Evolutionary conservation across 1,140 invertebrate genomes (phyloP).

Genomic region (Centruroides sculpturatus): DNA sequence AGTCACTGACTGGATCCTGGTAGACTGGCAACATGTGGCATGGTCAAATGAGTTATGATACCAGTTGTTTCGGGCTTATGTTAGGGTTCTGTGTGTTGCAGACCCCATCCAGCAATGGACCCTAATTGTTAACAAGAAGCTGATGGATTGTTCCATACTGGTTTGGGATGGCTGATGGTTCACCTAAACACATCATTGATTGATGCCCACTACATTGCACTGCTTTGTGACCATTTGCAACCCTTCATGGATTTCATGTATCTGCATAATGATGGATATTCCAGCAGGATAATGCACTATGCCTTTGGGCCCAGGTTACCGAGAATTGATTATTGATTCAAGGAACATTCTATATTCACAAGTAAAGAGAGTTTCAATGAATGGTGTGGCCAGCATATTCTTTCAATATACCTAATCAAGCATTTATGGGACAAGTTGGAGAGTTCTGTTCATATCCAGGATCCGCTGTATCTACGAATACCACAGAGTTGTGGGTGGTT

Average conservation of each 20-base stretch:
- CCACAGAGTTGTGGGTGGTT: too few relatives aligned
- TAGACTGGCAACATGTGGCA: too few relatives aligned
- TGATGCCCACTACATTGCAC: neutral
- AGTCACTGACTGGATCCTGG: too few relatives aligned
- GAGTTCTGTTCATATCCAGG: too few relatives aligned
- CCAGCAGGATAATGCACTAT: neutral
- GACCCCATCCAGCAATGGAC: slow-evolving; percentile 4
- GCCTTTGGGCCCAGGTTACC: neutral
- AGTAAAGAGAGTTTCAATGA: too few relatives aligned
- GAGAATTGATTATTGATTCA: neutral
- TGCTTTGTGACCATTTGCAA: neutral
- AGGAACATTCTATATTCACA: too few relatives aligned
- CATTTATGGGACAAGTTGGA: too few relatives aligned
- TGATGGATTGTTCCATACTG: neutral
- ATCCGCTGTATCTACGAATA: too few relatives aligned
- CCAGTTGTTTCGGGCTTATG: too few relatives aligned
- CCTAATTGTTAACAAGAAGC: neutral
- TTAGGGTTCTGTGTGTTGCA: neutral
- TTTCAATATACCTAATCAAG: too few relatives aligned
- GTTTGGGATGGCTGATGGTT: neutral
- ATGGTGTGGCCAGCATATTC: too few relatives aligned
- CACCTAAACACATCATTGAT: neutral
- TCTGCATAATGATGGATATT: neutral
- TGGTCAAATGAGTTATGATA: too few relatives aligned
- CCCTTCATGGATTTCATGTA: neutral